Conservation (phyloP, 1,140 invertebrate species). For the Lasioglossum albipes region DNA sequence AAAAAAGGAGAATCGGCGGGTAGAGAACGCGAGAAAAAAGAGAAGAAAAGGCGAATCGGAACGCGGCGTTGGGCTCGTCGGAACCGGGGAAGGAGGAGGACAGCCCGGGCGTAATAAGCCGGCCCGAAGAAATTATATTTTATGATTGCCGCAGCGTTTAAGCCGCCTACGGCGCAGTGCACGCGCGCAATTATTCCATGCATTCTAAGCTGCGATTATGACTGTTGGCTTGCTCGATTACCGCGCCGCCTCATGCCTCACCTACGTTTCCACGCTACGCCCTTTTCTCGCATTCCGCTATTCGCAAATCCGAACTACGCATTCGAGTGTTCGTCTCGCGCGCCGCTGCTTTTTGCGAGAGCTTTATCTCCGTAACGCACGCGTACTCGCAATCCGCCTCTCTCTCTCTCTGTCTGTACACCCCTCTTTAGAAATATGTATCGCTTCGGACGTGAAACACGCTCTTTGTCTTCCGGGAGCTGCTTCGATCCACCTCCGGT, state of each 20-base stretch:
- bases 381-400: not conserved
- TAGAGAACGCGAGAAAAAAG: too few species aligned
- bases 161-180: conserved; percentile 58
- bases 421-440: not conserved
- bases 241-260: not conserved
- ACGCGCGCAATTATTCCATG: conserved; percentile 71
- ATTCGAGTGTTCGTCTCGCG: conserved; percentile 15
- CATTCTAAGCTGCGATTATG: conserved; percentile 71
- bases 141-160: conserved; percentile 67
- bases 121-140: conserved; percentile 69
- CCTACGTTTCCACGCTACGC: not conserved
- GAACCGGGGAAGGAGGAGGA: conserved; percentile 6
- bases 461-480: too few species aligned
- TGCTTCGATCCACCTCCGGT: too few species aligned
- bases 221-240: conserved; percentile 42
- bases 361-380: not conserved
- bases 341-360: not conserved
- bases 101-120: conserved; percentile 59
- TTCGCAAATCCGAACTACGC: conserved; percentile 40
- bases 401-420: not conserved
- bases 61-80: not conserved
- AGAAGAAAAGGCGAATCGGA: too few species aligned
- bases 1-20: too few species aligned
- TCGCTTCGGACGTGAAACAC: not conserved
- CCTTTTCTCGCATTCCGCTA: conserved; percentile 42